phyloP scores from a whole-genome alignment of 2,113 vertebrate species.

The Sialia sialis region DNA sequence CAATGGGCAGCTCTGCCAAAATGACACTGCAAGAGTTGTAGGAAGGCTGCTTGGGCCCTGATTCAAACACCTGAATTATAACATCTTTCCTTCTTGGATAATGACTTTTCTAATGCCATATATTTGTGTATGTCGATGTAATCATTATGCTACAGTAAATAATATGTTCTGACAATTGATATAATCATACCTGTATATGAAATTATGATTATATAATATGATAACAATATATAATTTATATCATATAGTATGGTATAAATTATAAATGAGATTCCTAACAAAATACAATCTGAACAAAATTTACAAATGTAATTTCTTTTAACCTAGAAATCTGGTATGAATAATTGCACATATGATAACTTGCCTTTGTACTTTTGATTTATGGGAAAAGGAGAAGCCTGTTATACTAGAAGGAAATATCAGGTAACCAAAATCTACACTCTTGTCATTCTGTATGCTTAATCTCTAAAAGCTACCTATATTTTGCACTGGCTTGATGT shows the following conservation, averaged over 20 bases:
- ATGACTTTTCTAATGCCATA: constrained; percentile 54
- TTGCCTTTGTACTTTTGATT: constrained; percentile 59
- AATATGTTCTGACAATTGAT: constrained; percentile 33
- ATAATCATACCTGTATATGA: constrained; percentile 54
- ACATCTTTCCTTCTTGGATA: constrained; percentile 54
- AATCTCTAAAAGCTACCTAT: constrained; percentile 63
- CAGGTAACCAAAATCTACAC: constrained; percentile 23
- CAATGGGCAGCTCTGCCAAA: neutral
- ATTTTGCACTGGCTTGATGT: constrained; percentile 75
- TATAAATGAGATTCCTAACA: constrained; percentile 17
- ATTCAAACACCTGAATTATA: neutral
- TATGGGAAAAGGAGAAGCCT: constrained; percentile 58
- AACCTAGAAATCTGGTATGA: constrained; percentile 31
- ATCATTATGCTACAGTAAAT: constrained; percentile 38
- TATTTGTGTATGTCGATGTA: constrained; percentile 42
- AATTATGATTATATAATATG: constrained; percentile 44
- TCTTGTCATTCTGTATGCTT: constrained; percentile 63
- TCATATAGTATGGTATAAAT: constrained; percentile 55
- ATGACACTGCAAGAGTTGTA: neutral
- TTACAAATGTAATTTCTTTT: constrained; percentile 45
- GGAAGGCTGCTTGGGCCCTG: neutral
- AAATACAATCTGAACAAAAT: constrained; percentile 42
- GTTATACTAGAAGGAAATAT: constrained; percentile 50
- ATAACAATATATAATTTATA: constrained; percentile 61
- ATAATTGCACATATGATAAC: constrained; percentile 47